These are phyloP conservation scores for Fistularia commersonii DNA, from an alignment of 2,797 vertebrate species.

Conservation along the genomic window DNA sequence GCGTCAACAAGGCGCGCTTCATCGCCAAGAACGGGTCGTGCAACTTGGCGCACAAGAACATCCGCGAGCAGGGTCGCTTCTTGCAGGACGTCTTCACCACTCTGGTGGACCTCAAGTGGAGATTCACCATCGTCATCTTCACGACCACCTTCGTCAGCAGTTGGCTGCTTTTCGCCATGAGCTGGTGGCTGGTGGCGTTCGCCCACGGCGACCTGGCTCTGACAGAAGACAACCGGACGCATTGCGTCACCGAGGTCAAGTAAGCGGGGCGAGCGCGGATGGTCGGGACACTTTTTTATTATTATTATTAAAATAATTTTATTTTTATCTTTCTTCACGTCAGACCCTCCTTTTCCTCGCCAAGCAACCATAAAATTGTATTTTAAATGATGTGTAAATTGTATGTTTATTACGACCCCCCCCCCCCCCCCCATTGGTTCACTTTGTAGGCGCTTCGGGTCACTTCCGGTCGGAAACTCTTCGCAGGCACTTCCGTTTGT, in stretches of 20 bases:
- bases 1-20: constrained; percentile 91
- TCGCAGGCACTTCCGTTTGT: no score
- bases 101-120: constrained; percentile 96
- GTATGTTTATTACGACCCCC: no score
- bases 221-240: constrained; percentile 39
- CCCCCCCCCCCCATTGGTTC: no score
- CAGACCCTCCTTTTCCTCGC: no score
- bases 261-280: no score
- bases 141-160: constrained; percentile 97
- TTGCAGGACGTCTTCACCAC: constrained; percentile 98
- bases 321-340: no score
- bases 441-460: no score
- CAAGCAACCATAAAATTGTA: no score
- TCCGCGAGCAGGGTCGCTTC: constrained; percentile 95
- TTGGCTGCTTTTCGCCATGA: constrained; percentile 97
- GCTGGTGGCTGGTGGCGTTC: constrained; percentile 97
- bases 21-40: constrained; percentile 95
- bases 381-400: no score
- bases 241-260: constrained; percentile 90
- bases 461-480: no score
- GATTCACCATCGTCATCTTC: constrained; percentile 95
- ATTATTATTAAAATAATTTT: no score
- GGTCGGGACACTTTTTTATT: no score
- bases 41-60: constrained; percentile 97
- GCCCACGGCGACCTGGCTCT: constrained; percentile 88